Conservation (phyloP, 2,113 vertebrate genomes). For the Verasper variegatus region DNA sequence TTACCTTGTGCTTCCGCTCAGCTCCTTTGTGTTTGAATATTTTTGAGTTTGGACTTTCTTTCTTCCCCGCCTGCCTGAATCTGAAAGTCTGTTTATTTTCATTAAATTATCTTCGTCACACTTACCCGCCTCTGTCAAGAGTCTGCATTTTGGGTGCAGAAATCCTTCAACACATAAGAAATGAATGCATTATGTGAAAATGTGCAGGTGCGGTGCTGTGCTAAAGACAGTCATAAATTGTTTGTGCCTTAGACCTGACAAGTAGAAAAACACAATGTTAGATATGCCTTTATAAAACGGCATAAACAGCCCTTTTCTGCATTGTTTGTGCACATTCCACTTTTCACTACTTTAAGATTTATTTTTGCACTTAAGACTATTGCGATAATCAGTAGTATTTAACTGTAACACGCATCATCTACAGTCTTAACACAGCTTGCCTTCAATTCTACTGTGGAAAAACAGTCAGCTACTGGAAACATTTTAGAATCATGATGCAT, state of each 20-base stretch:
- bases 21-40: neutral
- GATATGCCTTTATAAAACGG: neutral
- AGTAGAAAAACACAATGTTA: constrained; percentile 6
- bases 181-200: constrained; percentile 12
- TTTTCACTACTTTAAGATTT: neutral
- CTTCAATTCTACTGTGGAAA: no score
- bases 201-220: neutral
- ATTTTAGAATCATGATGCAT: no score
- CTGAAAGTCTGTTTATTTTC: neutral
- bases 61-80: neutral
- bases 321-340: neutral
- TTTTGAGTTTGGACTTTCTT: neutral
- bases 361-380: neutral
- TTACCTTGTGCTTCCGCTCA: neutral
- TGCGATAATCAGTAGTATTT: no score
- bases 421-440: no score
- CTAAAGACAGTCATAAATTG: constrained; percentile 11
- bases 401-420: no score
- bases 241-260: neutral
- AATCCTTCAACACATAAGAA: constrained; percentile 2
- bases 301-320: neutral
- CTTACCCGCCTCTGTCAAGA: neutral
- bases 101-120: neutral
- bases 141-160: neutral
- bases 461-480: no score